These are phyloP conservation scores for Eupithecia pulchellata DNA, from an alignment of 2,888 invertebrate species.

Conservation along the genomic window DNA sequence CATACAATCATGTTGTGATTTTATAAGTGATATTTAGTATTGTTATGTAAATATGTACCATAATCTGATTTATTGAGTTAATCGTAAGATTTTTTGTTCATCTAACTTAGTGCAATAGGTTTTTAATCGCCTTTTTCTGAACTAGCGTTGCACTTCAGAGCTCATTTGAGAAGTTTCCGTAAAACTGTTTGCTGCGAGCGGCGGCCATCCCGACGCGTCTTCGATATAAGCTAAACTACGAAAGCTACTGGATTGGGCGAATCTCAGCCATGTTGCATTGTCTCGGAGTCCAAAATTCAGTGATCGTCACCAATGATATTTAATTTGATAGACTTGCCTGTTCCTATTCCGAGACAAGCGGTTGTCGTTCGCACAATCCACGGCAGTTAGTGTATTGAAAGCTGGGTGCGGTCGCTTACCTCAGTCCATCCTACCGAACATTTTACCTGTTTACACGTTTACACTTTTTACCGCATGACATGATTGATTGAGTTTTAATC, in stretches of 20 bases:
- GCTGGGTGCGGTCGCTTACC: slow-evolving; percentile 57
- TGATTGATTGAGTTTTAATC: slow-evolving; percentile 44
- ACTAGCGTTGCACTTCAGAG: slow-evolving; percentile 36
- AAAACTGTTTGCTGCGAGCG: slow-evolving; percentile 39
- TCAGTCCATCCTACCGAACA: slow-evolving; percentile 67
- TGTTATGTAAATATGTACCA: slow-evolving; percentile 85
- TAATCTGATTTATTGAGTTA: slow-evolving; percentile 75
- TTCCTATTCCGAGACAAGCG: slow-evolving; percentile 73
- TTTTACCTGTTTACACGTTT: slow-evolving; percentile 15
- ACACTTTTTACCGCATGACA: slow-evolving; percentile 51
- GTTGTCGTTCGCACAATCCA: slow-evolving; percentile 76
- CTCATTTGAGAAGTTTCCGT: slow-evolving; percentile 41
- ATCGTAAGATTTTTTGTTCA: slow-evolving; percentile 68
- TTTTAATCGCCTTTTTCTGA: slow-evolving; percentile 33
- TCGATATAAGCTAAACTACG: slow-evolving; percentile 68
- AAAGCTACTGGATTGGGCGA: slow-evolving; percentile 76
- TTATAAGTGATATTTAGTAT: slow-evolving; percentile 84
- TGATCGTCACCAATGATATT: slow-evolving; percentile 84
- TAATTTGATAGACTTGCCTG: slow-evolving; percentile 76
- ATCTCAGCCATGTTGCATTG: slow-evolving; percentile 57
- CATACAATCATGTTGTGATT: slow-evolving; percentile 85
- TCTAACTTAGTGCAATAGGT: slow-evolving; percentile 58
- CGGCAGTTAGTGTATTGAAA: slow-evolving; percentile 52
- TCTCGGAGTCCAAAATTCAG: slow-evolving; percentile 77
- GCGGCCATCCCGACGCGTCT: slow-evolving; percentile 69